phyloP scores from a whole-genome alignment of 2,888 invertebrate genomes.

The Ophion slaviceki region DNA sequence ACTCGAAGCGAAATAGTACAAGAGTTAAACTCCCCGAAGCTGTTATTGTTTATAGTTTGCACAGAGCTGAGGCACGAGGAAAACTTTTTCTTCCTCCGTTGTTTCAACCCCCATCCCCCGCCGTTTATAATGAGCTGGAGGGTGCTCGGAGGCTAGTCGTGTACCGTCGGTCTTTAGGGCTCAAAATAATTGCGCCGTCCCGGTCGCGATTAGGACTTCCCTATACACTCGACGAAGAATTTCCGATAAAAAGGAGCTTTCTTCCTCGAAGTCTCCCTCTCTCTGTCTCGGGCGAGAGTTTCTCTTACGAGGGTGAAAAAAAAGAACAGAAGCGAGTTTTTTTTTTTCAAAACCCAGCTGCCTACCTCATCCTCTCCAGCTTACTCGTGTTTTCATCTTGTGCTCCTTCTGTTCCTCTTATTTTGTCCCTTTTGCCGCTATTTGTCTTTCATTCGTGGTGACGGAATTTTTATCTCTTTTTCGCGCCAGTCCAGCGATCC shows the following conservation, averaged over 20 bases:
- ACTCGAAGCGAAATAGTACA: not conserved
- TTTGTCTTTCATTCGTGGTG: slow-evolving; percentile 9
- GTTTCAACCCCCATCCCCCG: slow-evolving; percentile 13
- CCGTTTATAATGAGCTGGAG: slow-evolving; percentile 34
- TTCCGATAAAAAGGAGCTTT: slow-evolving; percentile 47
- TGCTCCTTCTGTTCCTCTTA: not conserved
- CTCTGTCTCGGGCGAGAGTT: slow-evolving; percentile 20
- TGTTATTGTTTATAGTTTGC: slow-evolving; percentile 6
- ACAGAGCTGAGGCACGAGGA: slow-evolving; percentile 5
- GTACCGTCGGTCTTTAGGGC: slow-evolving; percentile 54
- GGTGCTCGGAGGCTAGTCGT: slow-evolving; percentile 25
- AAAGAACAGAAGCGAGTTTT: not conserved
- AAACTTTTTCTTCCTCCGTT: slow-evolving; percentile 16
- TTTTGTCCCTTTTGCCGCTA: slow-evolving; percentile 23
- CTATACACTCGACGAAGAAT: slow-evolving; percentile 11
- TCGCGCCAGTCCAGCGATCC: slow-evolving; percentile 1
- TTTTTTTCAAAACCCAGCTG: slow-evolving; percentile 1
- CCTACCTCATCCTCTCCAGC: slow-evolving; percentile 1
- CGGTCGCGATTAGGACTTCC: slow-evolving; percentile 55
- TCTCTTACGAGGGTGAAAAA: slow-evolving; percentile 1
- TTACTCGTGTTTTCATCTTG: slow-evolving; percentile 24
- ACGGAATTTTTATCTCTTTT: slow-evolving; percentile 32
- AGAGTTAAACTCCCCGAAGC: slow-evolving; percentile 20
- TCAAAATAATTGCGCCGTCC: slow-evolving; percentile 60
- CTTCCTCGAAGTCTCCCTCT: slow-evolving; percentile 18